Evolutionary conservation across 1,140 invertebrate genomes (phyloP), one percentile per base, ranked within the genome.

Genomic region (Ips typographus): DNA sequence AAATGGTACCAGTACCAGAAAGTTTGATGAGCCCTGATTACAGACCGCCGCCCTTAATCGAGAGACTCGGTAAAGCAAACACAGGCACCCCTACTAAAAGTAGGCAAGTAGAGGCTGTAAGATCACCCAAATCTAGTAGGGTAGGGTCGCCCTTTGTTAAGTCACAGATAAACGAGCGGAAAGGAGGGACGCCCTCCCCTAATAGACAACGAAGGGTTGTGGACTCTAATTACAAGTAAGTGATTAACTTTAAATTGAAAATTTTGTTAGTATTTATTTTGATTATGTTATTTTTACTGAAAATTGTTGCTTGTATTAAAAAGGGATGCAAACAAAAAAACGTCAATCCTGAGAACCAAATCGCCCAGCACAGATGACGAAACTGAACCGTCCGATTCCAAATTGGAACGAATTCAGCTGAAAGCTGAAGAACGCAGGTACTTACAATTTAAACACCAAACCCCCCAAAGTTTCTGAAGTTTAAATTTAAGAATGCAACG

Each of bases 11-110:
- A 2, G 91, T 94, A 43, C 91, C 92, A 4, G 92, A 94, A 77
- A 91, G 91, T 1, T 80, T 93, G 0, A 92, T 93, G 88, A 93
- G 91, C 79, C 92, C 91, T 2, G 90, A 93, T 79, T 91, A 91
- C 76, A 82, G 87, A 73, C 86, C 87, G 67, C 77, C 83, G 2
- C 67, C 75, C 40, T 60, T 67, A 22, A 70, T 70, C 3, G 68
- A 65, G 37, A 70, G 59, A 59, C 3, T 61, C 22, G 68, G 56
- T 39, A 74, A 65, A 68, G 40, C 40, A 44, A 56, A 51, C 47
- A 43, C 38, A 36, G 69, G 56, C 39, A 68, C 40, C 3, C 44
- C 69, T 1, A 36, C 56, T 2, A 74, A 71, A 56, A 40, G 51
- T 37, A 68, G 66, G 68, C 40, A 60, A 5, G 43, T 44, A 51